phyloP scores from a whole-genome alignment of 2,113 vertebrate species.

The Myxocyprinus asiaticus region DNA sequence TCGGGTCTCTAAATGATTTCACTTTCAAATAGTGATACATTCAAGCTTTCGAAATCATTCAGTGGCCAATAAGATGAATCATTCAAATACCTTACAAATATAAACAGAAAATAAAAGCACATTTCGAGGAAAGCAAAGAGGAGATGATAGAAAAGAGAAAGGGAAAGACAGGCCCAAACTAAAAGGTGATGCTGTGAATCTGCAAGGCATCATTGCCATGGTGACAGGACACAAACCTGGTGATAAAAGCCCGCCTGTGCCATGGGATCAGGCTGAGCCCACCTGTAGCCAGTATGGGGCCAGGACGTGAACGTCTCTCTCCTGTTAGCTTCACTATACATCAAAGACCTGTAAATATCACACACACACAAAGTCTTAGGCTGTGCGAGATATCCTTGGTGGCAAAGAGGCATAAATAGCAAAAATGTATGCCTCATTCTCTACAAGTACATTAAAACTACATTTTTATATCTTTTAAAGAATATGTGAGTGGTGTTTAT shows the following conservation, averaged over 20 bases:
- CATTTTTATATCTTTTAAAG: too few species aligned
- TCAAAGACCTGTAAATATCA: constrained; percentile 83
- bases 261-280: constrained; percentile 99
- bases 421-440: too few species aligned
- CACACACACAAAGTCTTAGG: not conserved
- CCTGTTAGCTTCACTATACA: constrained; percentile 99
- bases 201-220: not conserved
- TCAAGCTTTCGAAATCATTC: not conserved
- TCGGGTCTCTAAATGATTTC: not conserved
- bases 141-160: not conserved
- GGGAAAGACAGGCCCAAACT: not conserved
- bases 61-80: not conserved
- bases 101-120: too few species aligned
- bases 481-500: too few species aligned
- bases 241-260: constrained; percentile 99
- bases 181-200: not conserved
- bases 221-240: constrained; percentile 78
- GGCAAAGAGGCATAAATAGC: not conserved
- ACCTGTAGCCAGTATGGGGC: constrained; percentile 97
- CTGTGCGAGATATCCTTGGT: not conserved
- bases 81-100: too few species aligned
- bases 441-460: too few species aligned
- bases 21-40: not conserved
- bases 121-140: not conserved
- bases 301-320: constrained; percentile 98